Percentiles rank a stretch among this genome's conserved stretches.
These are phyloP conservation scores for Columba guinea DNA, from an alignment of 2,797 vertebrate genomes.

Conservation along the genomic window DNA sequence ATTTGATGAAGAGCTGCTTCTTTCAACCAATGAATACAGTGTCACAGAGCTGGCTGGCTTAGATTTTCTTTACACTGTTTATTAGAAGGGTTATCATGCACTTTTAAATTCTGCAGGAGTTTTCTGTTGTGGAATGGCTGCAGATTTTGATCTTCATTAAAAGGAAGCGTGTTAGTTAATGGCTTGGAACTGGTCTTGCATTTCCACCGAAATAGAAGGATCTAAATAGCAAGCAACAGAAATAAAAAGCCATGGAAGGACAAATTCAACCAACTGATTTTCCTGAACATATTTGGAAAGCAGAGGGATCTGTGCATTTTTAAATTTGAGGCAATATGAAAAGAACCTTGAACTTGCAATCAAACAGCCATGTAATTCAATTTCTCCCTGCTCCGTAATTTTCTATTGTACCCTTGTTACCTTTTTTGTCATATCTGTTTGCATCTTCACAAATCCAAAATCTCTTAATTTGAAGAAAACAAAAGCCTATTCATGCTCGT, in stretches of 20 bases:
- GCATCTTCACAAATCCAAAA: conserved; percentile 32
- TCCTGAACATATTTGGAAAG: conserved; percentile 48
- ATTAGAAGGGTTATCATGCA: background rate
- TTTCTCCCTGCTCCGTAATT: conserved; percentile 47
- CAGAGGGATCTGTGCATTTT: background rate
- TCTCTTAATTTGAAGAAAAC: conserved; percentile 52
- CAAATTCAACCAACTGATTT: background rate
- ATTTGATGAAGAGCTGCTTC: background rate
- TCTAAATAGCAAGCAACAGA: background rate
- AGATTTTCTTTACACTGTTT: background rate
- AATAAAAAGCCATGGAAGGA: conserved; percentile 2
- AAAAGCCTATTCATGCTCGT: conserved; percentile 43
- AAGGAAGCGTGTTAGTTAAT: background rate
- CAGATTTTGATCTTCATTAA: background rate
- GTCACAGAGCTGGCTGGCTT: background rate
- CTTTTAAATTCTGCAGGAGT: background rate
- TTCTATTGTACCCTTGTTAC: conserved; percentile 41
- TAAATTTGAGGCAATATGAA: background rate
- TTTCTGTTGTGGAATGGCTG: background rate
- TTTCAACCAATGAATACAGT: background rate
- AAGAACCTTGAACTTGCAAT: conserved; percentile 34
- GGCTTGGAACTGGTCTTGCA: background rate
- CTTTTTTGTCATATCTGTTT: conserved; percentile 54
- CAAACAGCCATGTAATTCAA: conserved; percentile 47
- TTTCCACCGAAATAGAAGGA: conserved; percentile 1